Evolutionary conservation across 2,113 vertebrate genomes (phyloP).

Genomic region (Perccottus glenii): DNA sequence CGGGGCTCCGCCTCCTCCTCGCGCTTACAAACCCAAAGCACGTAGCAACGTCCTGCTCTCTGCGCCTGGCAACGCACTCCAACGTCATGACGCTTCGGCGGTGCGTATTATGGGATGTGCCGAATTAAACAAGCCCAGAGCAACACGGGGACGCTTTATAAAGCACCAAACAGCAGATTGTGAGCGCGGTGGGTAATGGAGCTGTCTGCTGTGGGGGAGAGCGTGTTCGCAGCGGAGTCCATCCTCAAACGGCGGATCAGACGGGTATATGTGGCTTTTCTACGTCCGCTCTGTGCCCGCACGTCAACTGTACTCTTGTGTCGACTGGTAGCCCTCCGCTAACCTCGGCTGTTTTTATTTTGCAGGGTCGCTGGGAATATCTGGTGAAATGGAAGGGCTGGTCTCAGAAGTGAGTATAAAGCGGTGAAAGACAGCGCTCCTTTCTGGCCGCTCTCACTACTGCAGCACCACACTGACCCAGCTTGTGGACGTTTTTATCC

Average conservation of each 20-base stretch:
- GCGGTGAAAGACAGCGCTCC: conserved; percentile 69
- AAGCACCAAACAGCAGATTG: conserved; percentile 58
- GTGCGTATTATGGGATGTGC: conserved; percentile 95
- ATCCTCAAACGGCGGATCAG: conserved; percentile 92
- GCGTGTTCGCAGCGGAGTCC: conserved; percentile 95
- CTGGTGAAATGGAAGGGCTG: conserved; percentile 99
- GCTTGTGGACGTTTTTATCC: conserved; percentile 22
- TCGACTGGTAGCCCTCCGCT: conserved; percentile 26
- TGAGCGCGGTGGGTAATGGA: conserved; percentile 88
- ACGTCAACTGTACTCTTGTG: conserved; percentile 59
- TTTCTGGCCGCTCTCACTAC: conserved; percentile 62
- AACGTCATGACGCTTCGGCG: conserved; percentile 85
- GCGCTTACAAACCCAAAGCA: conserved; percentile 67
- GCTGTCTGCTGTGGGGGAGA: conserved; percentile 93
- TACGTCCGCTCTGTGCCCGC: conserved; percentile 23
- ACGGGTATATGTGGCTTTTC: conserved; percentile 81
- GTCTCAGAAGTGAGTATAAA: conserved; percentile 95
- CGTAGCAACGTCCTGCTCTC: conserved; percentile 80
- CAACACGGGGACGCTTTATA: conserved; percentile 69
- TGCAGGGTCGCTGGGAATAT: conserved; percentile 96
- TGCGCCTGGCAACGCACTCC: conserved; percentile 79
- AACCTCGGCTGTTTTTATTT: conserved; percentile 46
- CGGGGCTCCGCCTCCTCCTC: conserved; percentile 65
- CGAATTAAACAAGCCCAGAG: conserved; percentile 82
- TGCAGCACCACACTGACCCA: conserved; percentile 40